These are phyloP conservation scores for Galemys pyrenaicus DNA, from an alignment of 2,113 vertebrate species.

Conservation along the genomic window DNA sequence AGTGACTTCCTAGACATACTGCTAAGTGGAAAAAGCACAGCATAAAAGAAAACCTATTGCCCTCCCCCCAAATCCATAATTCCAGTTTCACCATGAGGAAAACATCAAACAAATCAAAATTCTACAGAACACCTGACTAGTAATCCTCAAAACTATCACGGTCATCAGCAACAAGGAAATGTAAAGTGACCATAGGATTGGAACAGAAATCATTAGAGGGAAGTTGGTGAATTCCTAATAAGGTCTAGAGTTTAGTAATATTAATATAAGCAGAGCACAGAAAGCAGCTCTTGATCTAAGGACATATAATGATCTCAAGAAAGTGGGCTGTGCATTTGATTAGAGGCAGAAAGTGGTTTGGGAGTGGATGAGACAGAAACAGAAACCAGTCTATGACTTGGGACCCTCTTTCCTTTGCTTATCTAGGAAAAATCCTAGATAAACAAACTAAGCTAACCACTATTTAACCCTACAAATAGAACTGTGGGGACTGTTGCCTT, in stretches of 20 bases:
- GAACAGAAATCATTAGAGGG: not conserved
- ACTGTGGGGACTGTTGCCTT: not conserved
- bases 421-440: not conserved
- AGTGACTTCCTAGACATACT: not conserved
- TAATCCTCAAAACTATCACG: not conserved
- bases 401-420: no score
- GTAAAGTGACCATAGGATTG: not conserved
- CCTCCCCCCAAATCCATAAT: not conserved
- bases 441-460: not conserved
- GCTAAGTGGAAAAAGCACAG: slow-evolving; percentile 13
- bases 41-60: not conserved
- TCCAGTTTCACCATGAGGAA: not conserved
- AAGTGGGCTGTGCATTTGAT: not conserved
- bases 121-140: not conserved
- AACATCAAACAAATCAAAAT: not conserved
- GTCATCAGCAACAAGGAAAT: not conserved
- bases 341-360: not conserved
- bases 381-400: not conserved
- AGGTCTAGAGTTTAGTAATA: not conserved
- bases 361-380: not conserved
- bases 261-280: not conserved
- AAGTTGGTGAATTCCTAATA: not conserved
- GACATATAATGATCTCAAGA: not conserved
- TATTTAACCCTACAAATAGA: not conserved
- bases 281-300: not conserved